These are phyloP conservation scores for Microdon myrmicae DNA, from an alignment of 2,888 invertebrate species.

Conservation along the genomic window DNA sequence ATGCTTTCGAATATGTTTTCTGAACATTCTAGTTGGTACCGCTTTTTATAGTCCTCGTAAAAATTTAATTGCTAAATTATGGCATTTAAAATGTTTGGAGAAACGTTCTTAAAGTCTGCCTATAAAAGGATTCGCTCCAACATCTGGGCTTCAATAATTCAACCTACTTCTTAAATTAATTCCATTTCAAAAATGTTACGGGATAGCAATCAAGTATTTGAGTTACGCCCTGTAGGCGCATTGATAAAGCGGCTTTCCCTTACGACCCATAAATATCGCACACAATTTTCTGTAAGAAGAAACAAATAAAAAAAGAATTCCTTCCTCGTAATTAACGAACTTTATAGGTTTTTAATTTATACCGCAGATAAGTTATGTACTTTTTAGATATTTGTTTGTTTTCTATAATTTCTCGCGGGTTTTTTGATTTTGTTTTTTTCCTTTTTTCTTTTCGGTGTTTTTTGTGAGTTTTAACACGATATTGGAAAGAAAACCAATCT, in stretches of 20 bases:
- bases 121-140: no score
- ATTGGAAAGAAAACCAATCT: slow-evolving; percentile 4
- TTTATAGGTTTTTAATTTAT: slow-evolving; percentile 29
- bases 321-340: slow-evolving; percentile 15
- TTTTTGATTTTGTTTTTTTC: not conserved
- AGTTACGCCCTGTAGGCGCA: not conserved
- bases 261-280: slow-evolving; percentile 17
- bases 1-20: no score
- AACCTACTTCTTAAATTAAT: no score
- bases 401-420: not conserved
- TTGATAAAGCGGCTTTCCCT: not conserved
- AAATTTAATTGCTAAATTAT: no score
- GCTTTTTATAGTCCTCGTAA: no score
- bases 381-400: slow-evolving; percentile 9
- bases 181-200: not conserved
- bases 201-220: not conserved
- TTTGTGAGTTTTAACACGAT: no score
- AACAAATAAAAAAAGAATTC: no score
- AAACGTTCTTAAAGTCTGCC: no score
- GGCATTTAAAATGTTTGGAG: no score
- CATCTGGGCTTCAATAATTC: no score
- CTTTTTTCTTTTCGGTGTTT: slow-evolving; percentile 9
- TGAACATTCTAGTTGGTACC: no score
- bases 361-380: not conserved
- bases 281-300: slow-evolving; percentile 2